A percentile compares a stretch with the other conserved stretches of the same genome.
Conservation (phyloP, 2,888 invertebrate species). For the Tenthredo notha region DNA sequence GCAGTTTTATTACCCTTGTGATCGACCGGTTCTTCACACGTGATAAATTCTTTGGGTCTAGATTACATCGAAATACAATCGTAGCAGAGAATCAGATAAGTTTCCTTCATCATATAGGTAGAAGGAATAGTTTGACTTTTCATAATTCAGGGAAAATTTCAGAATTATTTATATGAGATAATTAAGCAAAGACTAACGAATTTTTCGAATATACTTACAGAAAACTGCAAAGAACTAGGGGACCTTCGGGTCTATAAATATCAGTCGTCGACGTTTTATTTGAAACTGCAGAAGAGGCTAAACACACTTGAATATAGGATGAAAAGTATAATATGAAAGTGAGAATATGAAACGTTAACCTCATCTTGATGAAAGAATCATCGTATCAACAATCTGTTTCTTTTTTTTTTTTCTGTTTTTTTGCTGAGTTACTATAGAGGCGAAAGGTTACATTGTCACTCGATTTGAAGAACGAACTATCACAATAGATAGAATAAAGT, state of each 20-base stretch:
- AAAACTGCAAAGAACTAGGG: conserved; percentile 87
- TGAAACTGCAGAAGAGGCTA: conserved; percentile 60
- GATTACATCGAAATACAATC: neutral
- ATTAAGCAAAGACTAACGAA: neutral
- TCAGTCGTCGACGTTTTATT: conserved; percentile 70
- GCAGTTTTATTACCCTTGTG: conserved; percentile 95
- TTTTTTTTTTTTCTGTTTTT: neutral
- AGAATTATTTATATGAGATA: neutral
- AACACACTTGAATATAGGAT: conserved; percentile 59
- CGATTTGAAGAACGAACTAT: neutral
- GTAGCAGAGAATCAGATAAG: neutral
- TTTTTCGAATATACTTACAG: conserved; percentile 80
- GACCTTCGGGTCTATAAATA: conserved; percentile 83
- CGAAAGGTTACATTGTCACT: conserved; percentile 18
- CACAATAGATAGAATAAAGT: neutral
- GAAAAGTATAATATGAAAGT: conserved; percentile 60
- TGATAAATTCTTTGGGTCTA: conserved; percentile 88
- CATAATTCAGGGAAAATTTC: neutral
- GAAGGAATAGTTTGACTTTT: neutral
- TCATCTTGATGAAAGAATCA: conserved; percentile 64
- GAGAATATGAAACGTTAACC: conserved; percentile 58
- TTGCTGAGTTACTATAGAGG: neutral
- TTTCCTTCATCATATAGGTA: neutral
- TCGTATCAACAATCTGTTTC: neutral
- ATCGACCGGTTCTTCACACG: conserved; percentile 93